Evolutionary conservation across 1,140 invertebrate genomes (phyloP), one percentile per base, ranked within the genome.

Genomic region (Babylonia areolata): DNA sequence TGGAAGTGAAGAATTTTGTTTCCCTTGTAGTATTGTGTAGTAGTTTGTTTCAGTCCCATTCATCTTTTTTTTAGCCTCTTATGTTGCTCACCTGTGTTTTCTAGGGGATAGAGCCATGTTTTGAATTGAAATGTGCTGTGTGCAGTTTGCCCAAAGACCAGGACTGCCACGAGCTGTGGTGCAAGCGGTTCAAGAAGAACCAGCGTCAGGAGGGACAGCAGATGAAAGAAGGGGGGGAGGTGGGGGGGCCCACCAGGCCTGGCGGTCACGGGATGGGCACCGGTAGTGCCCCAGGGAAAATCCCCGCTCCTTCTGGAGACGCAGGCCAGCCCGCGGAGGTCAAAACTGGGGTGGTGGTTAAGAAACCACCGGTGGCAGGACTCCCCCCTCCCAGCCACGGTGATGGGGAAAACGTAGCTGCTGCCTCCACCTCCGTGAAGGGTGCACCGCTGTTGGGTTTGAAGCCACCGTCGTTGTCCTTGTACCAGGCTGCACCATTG

Each of bases 151-250:
- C 99, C 1, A 97, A 96, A 39, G 98, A 98, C 96, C 99, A 99
- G 95, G 99, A 99, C 95, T 99, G 99, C 94, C 99, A 99, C 95
- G 99, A 99, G 95, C 95, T 99, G 91, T 99, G 99, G 99, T 98
- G 97, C 90, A 99, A 99, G 94, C 91, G 91, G 54, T 85, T 93
- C n/a, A 94, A 94, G 58, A 64, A 64, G 58, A 64, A 12, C 12
- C 58, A 28, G 87, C 90, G 91, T 84, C 91, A 93, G 84, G 89
- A 92, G 78, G 81, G 87, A 83, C 91, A 90, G 89, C 91, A 89
- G 87, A 90, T 87, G 75, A 90, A 90, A 81, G 35, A 12, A 54
- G 85, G 85, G 87, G 51, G 35, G 33, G n/a, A n/a, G n/a, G n/a
- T n/a, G n/a, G n/a, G n/a, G n/a, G n/a, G n/a, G n/a, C n/a, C n/a